Conservation (phyloP, 2,797 vertebrate species). For the Amazona finschi region DNA sequence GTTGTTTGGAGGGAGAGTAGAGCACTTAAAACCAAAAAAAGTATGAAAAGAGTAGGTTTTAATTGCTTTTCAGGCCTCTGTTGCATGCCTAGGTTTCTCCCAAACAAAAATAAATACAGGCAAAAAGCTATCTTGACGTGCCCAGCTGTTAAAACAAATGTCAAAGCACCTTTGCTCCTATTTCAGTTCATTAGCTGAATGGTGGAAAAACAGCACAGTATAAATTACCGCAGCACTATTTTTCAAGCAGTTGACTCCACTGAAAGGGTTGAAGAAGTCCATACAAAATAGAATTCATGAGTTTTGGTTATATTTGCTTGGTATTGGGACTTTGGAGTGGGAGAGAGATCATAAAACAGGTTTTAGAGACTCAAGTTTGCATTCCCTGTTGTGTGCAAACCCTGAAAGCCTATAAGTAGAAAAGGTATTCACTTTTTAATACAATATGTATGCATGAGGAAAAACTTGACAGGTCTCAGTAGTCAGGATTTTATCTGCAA, state of each 20-base stretch:
- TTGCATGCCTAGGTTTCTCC: neutral
- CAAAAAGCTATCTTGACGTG: neutral
- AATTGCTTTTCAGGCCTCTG: neutral
- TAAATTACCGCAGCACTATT: neutral
- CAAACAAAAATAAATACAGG: neutral
- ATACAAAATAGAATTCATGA: neutral
- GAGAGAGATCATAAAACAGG: neutral
- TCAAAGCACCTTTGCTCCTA: neutral
- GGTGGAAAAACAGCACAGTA: neutral
- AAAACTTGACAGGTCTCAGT: neutral
- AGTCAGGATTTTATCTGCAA: neutral
- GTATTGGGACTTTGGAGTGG: neutral
- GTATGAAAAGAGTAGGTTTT: neutral
- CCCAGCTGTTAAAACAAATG: neutral
- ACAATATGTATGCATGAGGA: neutral
- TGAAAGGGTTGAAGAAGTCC: neutral
- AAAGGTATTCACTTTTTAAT: conserved; percentile 4
- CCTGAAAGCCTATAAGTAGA: neutral
- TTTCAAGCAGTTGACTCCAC: neutral
- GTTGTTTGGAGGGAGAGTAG: neutral
- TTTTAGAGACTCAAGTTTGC: neutral
- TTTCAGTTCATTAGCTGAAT: neutral
- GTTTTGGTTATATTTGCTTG: neutral
- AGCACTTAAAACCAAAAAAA: neutral
- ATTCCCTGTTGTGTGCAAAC: neutral